Base-by-base conservation (phyloP, 2,888 invertebrate genomes). In the Drosophila gaucha region DNA sequence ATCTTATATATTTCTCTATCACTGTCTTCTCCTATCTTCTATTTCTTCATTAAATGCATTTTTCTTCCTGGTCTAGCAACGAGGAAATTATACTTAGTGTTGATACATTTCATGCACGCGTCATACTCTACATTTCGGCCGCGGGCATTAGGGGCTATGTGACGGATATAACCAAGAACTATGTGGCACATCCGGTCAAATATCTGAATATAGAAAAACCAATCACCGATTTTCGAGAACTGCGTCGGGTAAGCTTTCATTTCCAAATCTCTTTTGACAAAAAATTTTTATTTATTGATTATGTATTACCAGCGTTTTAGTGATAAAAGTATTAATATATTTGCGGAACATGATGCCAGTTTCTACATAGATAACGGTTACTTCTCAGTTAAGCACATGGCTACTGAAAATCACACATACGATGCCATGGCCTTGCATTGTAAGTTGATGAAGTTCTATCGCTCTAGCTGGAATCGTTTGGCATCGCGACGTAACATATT, bases 401-500 rank as follows among this genome's bases (percentile, higher is more conserved):
- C 91, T 0, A 55, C 79, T 0, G 91, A 91, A 60, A 50, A 76
- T 31, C 91, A 91, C 56, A 86, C 73, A 0, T 91, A 91, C 22
- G 68, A 74, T 20, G 86, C 85, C 3, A 90, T 91, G 78, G 87
- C 89, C 0, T 28, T 89, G 3, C 78, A 89, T 59, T 78, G 90
- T 10, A 75, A 74, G 8, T 52, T 71, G n/a, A 76, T 91, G 63
- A 89, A 88, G 56, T 91, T 89, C 55, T 49, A 31, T 30, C 74
- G 64, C 3, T 91, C 90, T 0, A 57, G 72, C 20, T 91, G 91
- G 91, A 91, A 91, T 78, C 86, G 90, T n/a, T 59, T 90, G 52
- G 80, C 91, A 3, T 24, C 70, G 3, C 84, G 90, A 6, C 85
- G 91, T 9, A 82, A 88, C 52, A 74, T 91, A 0, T 30, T 90